A percentile compares a stretch with the other conserved stretches of the same genome.
Conservation (phyloP, 2,888 invertebrate species). For the Mimas tiliae region DNA sequence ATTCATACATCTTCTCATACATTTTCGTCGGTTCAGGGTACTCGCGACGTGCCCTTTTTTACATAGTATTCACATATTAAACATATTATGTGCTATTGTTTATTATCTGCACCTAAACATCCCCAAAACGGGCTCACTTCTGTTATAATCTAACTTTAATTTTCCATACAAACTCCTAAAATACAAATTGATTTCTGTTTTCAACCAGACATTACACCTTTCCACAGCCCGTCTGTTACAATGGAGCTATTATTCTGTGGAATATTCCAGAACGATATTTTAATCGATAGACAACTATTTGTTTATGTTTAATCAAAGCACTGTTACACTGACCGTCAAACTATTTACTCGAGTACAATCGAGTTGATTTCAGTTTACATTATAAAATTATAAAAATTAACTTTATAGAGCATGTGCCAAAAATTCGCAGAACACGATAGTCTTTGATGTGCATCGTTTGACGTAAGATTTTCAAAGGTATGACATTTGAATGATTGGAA, state of each 20-base stretch:
- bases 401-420: slow-evolving; percentile 2
- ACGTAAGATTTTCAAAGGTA: not conserved
- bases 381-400: slow-evolving; percentile 20
- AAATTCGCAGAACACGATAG: not conserved
- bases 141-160: not conserved
- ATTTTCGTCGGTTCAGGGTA: too few relatives aligned
- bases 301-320: slow-evolving; percentile 19
- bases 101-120: too few relatives aligned
- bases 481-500: slow-evolving; percentile 5
- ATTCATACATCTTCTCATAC: too few relatives aligned
- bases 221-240: slow-evolving; percentile 1
- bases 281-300: slow-evolving; percentile 13
- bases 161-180: not conserved
- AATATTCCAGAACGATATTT: slow-evolving; percentile 17
- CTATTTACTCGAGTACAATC: slow-evolving; percentile 6
- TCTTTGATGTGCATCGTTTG: not conserved
- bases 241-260: not conserved
- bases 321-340: slow-evolving; percentile 7
- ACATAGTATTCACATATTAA: too few relatives aligned
- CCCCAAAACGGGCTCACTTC: not conserved
- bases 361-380: slow-evolving; percentile 6
- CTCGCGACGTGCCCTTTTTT: too few relatives aligned
- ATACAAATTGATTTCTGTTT: not conserved
- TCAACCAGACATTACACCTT: not conserved
- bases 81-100: too few relatives aligned